Conservation (phyloP, 2,797 vertebrate species). For the Phrynocephalus guinanensis region DNA sequence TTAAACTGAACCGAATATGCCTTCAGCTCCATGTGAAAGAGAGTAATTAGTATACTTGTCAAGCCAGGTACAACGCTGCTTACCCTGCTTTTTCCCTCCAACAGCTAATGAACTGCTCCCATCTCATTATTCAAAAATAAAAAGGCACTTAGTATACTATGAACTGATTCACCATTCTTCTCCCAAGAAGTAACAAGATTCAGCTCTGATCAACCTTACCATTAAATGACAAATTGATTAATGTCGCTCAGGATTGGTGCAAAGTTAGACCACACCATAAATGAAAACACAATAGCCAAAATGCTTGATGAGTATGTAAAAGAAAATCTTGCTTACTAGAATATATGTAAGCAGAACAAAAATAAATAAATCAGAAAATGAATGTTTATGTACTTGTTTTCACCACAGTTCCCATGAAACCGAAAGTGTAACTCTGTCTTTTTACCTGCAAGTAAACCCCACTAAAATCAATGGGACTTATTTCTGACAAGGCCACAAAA, state of each 20-base stretch:
- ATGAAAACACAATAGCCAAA: slow-evolving; percentile 61
- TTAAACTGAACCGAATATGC: slow-evolving; percentile 91
- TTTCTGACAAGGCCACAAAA: neutral
- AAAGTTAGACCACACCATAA: slow-evolving; percentile 70
- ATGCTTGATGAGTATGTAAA: slow-evolving; percentile 58
- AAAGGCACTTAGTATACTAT: slow-evolving; percentile 86
- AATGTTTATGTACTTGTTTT: slow-evolving; percentile 50
- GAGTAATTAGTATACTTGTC: slow-evolving; percentile 99
- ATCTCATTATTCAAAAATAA: slow-evolving; percentile 93
- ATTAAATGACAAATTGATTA: slow-evolving; percentile 82
- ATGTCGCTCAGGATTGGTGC: slow-evolving; percentile 66
- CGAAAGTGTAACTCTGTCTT: neutral
- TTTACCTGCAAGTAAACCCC: neutral
- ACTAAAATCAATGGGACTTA: neutral
- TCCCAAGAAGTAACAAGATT: slow-evolving; percentile 79
- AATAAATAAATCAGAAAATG: slow-evolving; percentile 16
- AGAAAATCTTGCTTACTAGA: slow-evolving; percentile 25
- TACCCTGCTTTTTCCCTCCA: slow-evolving; percentile 87
- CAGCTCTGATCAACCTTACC: slow-evolving; percentile 79
- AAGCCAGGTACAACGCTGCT: slow-evolving; percentile 92
- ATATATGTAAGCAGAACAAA: slow-evolving; percentile 21
- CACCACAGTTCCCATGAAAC: slow-evolving; percentile 46
- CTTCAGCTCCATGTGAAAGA: slow-evolving; percentile 91
- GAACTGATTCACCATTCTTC: slow-evolving; percentile 80
- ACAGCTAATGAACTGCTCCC: slow-evolving; percentile 95